Evolutionary conservation across 1,140 invertebrate genomes (phyloP), one percentile per base, ranked within the genome.

Genomic region (Drosophila pseudoobscura): DNA sequence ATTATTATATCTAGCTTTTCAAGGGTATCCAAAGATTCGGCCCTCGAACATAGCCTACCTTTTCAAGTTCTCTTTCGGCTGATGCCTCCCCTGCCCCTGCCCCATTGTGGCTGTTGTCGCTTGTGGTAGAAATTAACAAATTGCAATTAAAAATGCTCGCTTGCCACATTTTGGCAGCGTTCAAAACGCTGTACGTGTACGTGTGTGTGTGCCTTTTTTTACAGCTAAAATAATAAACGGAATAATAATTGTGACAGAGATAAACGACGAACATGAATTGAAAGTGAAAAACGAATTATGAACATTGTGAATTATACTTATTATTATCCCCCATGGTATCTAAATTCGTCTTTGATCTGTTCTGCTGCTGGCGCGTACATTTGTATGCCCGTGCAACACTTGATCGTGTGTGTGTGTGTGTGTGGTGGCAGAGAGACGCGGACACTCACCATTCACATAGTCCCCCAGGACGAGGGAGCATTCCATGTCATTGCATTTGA

Each of bases 401-500:
- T 31, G 29, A 31, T 31, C 9, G 29, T 8, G 20, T 11, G 6
- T 41, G 39, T 50, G 9, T 5, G 24, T 0, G 20, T 20, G 15
- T 29, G 5, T 6, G 13, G 51, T 9, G 35, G 49, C 3, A 4
- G 0, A 6, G 35, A 17, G 13, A 26, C 39, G 20, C 49, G 66
- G 9, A 20, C 43, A 80, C 78, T 80, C 50, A 80, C 78, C 73
- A 59, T 80, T 80, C 13, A 80, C 78, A 56, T 80, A 80, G 66
- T 80, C 78, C 22, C 66, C 66, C 43, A 80, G 59, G 26, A 80
- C 59, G 17, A 80, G 62, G 22, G 78, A 80, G 62, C 78, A 80
- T 62, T 80, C 78, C 78, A 80, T 72, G 61, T 80, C 78, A 47
- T 80, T 66, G 73, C 78, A 80, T 57, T 80, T 71, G 22, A 80